Percentiles rank a stretch among this genome's conserved stretches.
phyloP scores from a whole-genome alignment of 2,888 invertebrate genomes.

The Cryptus viduatorius region DNA sequence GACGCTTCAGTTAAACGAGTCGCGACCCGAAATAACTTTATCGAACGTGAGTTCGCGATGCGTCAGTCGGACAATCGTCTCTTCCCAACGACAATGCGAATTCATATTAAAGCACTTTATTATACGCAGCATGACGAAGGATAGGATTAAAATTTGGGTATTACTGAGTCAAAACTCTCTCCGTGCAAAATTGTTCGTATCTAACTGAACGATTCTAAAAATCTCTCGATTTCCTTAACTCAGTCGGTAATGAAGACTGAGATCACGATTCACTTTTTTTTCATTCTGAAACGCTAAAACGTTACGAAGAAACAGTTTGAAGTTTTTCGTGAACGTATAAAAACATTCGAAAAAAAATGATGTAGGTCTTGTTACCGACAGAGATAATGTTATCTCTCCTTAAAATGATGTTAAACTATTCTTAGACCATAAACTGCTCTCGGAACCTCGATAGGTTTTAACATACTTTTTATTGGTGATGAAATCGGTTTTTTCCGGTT shows the following conservation, averaged over 20 bases:
- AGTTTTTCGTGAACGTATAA: neutral
- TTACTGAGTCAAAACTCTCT: too few relatives aligned
- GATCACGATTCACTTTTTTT: neutral
- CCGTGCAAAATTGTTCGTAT: too few relatives aligned
- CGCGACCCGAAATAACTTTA: constrained; percentile 57
- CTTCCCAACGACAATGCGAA: neutral
- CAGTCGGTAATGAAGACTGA: neutral
- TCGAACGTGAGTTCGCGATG: constrained; percentile 26
- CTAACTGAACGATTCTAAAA: neutral
- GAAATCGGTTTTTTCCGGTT: too few relatives aligned
- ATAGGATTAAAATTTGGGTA: too few relatives aligned
- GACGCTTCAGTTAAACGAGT: constrained; percentile 28
- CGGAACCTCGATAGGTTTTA: too few relatives aligned
- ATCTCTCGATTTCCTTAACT: neutral
- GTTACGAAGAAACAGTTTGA: too few relatives aligned
- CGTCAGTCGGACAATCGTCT: neutral
- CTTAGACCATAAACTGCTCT: too few relatives aligned
- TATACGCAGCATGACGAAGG: too few relatives aligned
- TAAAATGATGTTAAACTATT: too few relatives aligned
- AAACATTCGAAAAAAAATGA: neutral
- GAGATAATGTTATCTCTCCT: too few relatives aligned
- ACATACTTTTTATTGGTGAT: too few relatives aligned
- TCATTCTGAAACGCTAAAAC: neutral
- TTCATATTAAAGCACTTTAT: neutral
- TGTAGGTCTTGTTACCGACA: neutral